Base-by-base conservation (phyloP, 2,888 invertebrate genomes). In the Lasioglossum zephyrum region DNA sequence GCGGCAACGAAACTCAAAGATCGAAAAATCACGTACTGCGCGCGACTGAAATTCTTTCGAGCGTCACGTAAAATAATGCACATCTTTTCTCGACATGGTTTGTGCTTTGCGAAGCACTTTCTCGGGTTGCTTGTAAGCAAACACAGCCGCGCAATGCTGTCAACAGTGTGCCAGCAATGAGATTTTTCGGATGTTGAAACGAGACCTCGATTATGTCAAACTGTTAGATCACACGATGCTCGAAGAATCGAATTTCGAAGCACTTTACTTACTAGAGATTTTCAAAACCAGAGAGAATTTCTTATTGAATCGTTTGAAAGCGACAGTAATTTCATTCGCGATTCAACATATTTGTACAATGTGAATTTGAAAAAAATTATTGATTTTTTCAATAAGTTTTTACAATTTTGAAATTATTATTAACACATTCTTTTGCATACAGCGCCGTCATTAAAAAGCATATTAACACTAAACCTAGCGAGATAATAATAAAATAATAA, bases 21-120 rank as follows among this genome's bases (percentile, higher is more conserved):
- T n/a, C 49, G 53, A n/a, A 63, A 75, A 72, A 83, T 83, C 84
- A 83, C 84, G 78, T 74, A 75, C 0, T 0, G 39, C 13, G 31
- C 9, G 69, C 18, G 41, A 18, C 77, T 22, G 22, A 47, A 72
- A 79, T 78, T 41, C n/a, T 78, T 77, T 70, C 36, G 26, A 60
- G 78, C 49, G 63, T 74, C 84, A 78, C 77, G 74, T 53, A 74
- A 60, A 84, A 70, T 47, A 39, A 57, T 41, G 70, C 22, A 22
- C 8, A 9, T 69, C 69, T 22, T 69, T 36, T 69, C 69, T 9
- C 41, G 9, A 41, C n/a, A 13, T 5, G n/a, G 39, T 41, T 41
- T 41, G n/a, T 66, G 49, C 72, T n/a, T 47, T 5, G 36, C 49
- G 22, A 63, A 26, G 63, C 3, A 2, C 44, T 80, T 39, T 9